Percentiles rank a stretch among this genome's conserved stretches.
These are phyloP conservation scores for Ichneumoninae sp. DNA, from an alignment of 2,888 invertebrate genomes.

Conservation along the genomic window DNA sequence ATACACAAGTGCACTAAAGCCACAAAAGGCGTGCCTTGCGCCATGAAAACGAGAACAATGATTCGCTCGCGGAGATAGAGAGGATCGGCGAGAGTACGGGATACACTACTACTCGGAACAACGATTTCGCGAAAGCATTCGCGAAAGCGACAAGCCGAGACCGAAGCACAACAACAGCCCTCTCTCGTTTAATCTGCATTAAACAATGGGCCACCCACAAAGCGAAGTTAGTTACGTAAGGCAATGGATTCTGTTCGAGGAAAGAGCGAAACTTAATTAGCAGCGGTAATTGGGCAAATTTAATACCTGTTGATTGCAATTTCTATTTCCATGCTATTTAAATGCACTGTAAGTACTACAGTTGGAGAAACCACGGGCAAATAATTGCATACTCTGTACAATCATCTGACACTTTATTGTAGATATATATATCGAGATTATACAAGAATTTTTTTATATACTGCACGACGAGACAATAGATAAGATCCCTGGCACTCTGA, in stretches of 20 bases:
- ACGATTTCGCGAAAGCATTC: slow-evolving; percentile 30
- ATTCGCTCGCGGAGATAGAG: slow-evolving; percentile 20
- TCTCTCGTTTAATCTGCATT: slow-evolving; percentile 15
- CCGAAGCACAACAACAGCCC: background rate
- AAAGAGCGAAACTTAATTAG: slow-evolving; percentile 2
- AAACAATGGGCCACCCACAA: slow-evolving; percentile 9
- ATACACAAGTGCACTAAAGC: background rate
- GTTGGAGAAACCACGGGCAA: background rate
- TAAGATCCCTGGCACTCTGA: slow-evolving; percentile 34
- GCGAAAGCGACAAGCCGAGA: background rate
- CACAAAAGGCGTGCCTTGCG: slow-evolving; percentile 27
- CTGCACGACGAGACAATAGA: slow-evolving; percentile 27
- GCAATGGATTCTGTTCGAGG: background rate
- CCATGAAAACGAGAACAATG: slow-evolving; percentile 33
- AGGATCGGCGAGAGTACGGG: background rate
- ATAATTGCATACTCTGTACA: slow-evolving; percentile 37
- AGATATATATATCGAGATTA: slow-evolving; percentile 28
- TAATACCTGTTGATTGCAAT: background rate
- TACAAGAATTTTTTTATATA: slow-evolving; percentile 22
- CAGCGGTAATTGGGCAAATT: background rate
- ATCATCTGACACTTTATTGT: slow-evolving; percentile 52
- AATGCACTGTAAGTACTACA: background rate
- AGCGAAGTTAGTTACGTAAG: slow-evolving; percentile 3
- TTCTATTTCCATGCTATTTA: background rate
- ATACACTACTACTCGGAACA: slow-evolving; percentile 1